Base-by-base conservation (phyloP, 2,113 vertebrate genomes). In the Alces alces region DNA sequence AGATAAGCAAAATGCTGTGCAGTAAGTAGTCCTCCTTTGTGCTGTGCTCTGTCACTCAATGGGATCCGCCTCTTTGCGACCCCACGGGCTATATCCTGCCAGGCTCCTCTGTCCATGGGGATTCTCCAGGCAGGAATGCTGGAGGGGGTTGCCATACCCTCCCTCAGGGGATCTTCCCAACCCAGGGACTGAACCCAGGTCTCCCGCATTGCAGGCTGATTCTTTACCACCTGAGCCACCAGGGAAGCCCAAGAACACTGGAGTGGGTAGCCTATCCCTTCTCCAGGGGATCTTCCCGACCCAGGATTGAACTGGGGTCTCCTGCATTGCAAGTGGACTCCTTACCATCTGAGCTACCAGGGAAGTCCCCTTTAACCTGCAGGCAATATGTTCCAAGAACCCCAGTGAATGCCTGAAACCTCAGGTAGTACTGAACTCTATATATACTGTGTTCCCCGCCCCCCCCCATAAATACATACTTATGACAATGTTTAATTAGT, bases 151-250 rank as follows among this genome's bases (percentile, higher is more conserved):
- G 33, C 33, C 61, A 19, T n/a, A n/a, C 0, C 61, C 61, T 66
- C 61, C 61, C n/a, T 33, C 16, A n/a, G 61, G 16, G 33, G 33
- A 66, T 66, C 61, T 66, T n/a, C 33, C 33, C 33, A n/a, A 66
- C 33, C 33, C 33, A 66, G 33, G 33, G 33, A 66, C 19, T 19
- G 33, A n/a, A 66, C 33, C 61, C 61, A n/a, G 61, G 61, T 16
- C 33, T 66, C 61, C 7, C 0, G 1, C 61, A 19, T n/a, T 66
- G 5, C 61, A 66, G 61, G 61, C 0, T 0, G 33, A n/a, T 66
- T n/a, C 16, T 1, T 66, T n/a, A 66, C 61, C 33, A n/a, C 9
- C 33, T 66, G 61, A 66, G 61, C 61, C 33, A 66, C 16, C 1
- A 2, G 33, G 33, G 61, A 64, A 64, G 33, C 61, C n/a, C 61